These are phyloP conservation scores for Heliangelus exortis DNA, from an alignment of 2,797 vertebrate genomes.

Conservation along the genomic window DNA sequence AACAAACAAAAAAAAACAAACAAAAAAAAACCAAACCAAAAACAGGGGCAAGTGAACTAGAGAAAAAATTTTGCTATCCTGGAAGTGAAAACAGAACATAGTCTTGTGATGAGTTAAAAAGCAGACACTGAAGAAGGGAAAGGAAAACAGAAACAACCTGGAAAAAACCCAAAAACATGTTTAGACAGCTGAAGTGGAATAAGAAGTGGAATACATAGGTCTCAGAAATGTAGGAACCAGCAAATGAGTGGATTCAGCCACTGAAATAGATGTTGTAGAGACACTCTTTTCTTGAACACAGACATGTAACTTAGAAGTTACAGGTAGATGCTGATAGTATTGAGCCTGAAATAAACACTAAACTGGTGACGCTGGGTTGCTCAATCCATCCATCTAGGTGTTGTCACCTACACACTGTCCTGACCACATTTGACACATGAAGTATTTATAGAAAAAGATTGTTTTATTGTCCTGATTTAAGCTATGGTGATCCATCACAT, in stretches of 20 bases:
- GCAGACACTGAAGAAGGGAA: not conserved
- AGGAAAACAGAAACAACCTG: not conserved
- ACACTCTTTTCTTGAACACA: not conserved
- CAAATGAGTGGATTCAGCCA: not conserved
- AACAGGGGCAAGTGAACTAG: not conserved
- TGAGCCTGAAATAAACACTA: not conserved
- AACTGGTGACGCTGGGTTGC: not conserved
- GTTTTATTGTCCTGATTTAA: not conserved
- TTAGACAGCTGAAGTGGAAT: not conserved
- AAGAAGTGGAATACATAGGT: not conserved
- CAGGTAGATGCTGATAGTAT: not conserved
- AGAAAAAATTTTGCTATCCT: not conserved
- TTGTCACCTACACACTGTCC: not conserved
- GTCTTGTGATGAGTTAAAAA: not conserved
- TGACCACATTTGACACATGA: not conserved
- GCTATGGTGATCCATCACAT: not conserved
- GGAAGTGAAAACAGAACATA: not conserved
- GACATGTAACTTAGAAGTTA: not conserved
- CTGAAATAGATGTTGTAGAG: not conserved
- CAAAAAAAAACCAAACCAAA: too few species aligned
- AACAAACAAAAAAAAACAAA: too few species aligned
- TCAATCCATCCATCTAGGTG: not conserved
- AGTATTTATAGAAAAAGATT: not conserved
- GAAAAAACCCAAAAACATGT: not conserved
- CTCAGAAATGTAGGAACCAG: not conserved